Conservation (phyloP, 2,888 invertebrate genomes). For the Lomographa bimaculata region DNA sequence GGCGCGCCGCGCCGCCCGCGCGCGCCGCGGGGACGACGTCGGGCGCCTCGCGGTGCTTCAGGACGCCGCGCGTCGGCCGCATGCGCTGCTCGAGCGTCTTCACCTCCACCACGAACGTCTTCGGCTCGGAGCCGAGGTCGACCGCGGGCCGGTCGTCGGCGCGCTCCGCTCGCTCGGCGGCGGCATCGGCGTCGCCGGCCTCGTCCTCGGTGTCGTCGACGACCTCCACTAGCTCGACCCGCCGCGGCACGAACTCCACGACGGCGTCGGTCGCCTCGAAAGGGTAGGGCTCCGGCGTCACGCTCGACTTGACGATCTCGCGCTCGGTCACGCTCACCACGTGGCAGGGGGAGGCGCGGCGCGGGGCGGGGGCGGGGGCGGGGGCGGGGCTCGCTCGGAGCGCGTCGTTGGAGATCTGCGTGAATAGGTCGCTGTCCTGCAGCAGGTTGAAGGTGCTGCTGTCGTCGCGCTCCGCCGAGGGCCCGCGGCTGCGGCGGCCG, state of each 20-base stretch:
- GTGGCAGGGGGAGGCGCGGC: conserved; percentile 75
- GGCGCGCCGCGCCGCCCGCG: conserved; percentile 37
- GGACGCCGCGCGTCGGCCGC: conserved; percentile 64
- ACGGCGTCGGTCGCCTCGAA: conserved; percentile 78
- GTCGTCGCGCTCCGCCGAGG: conserved; percentile 59
- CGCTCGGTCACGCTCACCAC: conserved; percentile 88
- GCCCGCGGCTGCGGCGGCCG: conserved; percentile 48
- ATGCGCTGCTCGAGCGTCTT: conserved; percentile 64
- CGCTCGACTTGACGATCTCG: conserved; percentile 87
- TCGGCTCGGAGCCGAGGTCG: conserved; percentile 59
- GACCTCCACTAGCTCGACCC: conserved; percentile 81
- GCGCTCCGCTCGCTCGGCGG: conserved; percentile 11
- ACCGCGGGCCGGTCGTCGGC: conserved; percentile 39
- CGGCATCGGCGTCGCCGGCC: conserved; percentile 23
- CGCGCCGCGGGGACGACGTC: conserved; percentile 6
- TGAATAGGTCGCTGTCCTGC: conserved; percentile 87
- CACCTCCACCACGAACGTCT: conserved; percentile 69
- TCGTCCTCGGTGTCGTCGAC: conserved; percentile 79
- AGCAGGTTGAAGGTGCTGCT: conserved; percentile 86
- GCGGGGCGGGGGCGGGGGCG: conserved; percentile 37
- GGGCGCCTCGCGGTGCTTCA: conserved; percentile 44
- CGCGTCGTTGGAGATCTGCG: conserved; percentile 85
- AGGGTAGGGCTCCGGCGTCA: conserved; percentile 67
- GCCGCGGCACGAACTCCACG: conserved; percentile 79
- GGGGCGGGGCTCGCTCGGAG: conserved; percentile 38